Conservation (phyloP, 1,140 invertebrate genomes). For the Drosophila ambigua region DNA sequence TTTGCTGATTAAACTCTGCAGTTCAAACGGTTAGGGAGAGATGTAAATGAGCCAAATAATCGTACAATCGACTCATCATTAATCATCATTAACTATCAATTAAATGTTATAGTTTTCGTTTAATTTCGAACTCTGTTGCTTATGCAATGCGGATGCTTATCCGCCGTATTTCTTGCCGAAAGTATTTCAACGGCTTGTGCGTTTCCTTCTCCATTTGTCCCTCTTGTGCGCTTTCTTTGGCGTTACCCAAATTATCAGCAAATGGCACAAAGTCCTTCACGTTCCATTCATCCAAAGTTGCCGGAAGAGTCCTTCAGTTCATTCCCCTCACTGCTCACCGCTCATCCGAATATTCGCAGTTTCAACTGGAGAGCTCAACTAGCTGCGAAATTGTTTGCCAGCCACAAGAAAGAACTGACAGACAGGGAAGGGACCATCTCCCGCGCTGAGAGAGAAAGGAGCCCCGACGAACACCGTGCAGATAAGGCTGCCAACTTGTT, state of each 20-base stretch:
- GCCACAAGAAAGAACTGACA: conserved; percentile 43
- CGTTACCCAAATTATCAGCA: conserved; percentile 11
- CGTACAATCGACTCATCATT: too few relatives aligned
- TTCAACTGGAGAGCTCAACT: conserved; percentile 42
- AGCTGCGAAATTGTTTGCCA: conserved; percentile 67
- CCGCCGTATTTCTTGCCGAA: not conserved
- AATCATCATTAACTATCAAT: too few relatives aligned
- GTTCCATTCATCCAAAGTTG: conserved; percentile 19
- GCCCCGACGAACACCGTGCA: conserved; percentile 47
- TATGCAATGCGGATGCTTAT: not conserved
- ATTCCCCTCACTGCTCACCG: conserved; percentile 48
- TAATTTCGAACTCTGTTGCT: not conserved
- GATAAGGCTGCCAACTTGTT: conserved; percentile 78
- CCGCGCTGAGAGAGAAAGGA: conserved; percentile 14
- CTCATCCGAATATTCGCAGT: conserved; percentile 40
- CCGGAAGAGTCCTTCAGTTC: conserved; percentile 43
- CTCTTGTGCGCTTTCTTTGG: too few relatives aligned
- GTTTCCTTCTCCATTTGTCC: too few relatives aligned
- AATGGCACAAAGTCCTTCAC: conserved; percentile 13
- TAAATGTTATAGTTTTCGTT: not conserved
- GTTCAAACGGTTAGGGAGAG: too few relatives aligned
- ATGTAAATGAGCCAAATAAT: too few relatives aligned
- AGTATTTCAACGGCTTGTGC: too few relatives aligned
- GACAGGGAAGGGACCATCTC: conserved; percentile 10
- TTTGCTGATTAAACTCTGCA: too few relatives aligned